Base-by-base conservation (phyloP, 2,113 vertebrate genomes). In the Sakesphorus luctuosus region DNA sequence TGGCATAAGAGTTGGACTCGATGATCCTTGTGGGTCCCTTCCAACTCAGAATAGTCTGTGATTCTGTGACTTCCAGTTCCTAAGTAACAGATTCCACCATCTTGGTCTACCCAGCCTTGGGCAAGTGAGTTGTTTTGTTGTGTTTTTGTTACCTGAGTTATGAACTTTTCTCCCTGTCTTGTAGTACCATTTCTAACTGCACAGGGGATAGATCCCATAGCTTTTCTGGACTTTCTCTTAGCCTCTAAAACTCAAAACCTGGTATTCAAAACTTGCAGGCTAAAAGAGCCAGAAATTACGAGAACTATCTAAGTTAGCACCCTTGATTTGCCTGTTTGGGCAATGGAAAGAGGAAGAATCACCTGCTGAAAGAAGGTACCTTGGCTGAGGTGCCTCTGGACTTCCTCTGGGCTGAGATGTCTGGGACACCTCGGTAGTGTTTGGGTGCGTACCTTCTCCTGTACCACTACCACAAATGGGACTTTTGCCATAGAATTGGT, bases 341-440 rank as follows among this genome's bases (percentile, higher is more conserved):
- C 33, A 65, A 23, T 2, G 1, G 29, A 66, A 88, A 61, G 40
- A 68, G 8, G 0, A 8, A n/a, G 49, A 88, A 49, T 50, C 20
- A 69, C 17, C 5, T 17, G 31, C 12, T 71, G 63, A 69, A 62
- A 66, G 40, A 21, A 77, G 25, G 10, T 28, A 40, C 4, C 11
- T 31, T 14, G 50, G 50, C 50, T 52, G 50, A 52, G 50, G 50
- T 52, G 8, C 25, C 50, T 43, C 40, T 43, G 40, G 13, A 15
- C 35, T 75, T 29, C 44, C 21, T 62, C 46, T 35, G 8, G 9
- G 21, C 36, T 90, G 72, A 76, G 35, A 46, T 49, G 36, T 72
- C 58, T 82, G 62, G 26, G 18, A 53, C 17, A n/a, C 19, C 16
- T 80, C 0, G 0, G 16, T 8, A 53, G 6, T 7, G 3, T 52